Percentiles rank a stretch among this genome's conserved stretches.
phyloP scores from a whole-genome alignment of 2,888 invertebrate genomes.

The Ctenicera cuprea region DNA sequence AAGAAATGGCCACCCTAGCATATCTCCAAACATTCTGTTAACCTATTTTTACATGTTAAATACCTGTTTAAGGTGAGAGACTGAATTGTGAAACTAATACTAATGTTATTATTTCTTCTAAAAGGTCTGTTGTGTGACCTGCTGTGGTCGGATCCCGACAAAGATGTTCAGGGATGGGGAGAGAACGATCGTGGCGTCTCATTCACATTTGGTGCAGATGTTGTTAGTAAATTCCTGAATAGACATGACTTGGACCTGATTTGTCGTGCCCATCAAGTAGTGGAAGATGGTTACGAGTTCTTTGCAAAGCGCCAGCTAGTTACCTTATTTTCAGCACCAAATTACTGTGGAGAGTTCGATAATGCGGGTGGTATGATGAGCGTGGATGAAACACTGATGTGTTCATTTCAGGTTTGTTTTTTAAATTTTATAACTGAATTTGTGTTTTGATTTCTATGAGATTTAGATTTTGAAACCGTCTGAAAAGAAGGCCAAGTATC shows the following conservation, averaged over 20 bases:
- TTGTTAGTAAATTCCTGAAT: slow-evolving; percentile 96
- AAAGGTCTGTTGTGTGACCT: slow-evolving; percentile 94
- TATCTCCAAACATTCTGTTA: too few relatives aligned
- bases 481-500: slow-evolving; percentile 99
- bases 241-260: slow-evolving; percentile 98
- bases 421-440: neutral
- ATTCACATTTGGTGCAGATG: slow-evolving; percentile 98
- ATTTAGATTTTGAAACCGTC: slow-evolving; percentile 97
- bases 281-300: slow-evolving; percentile 99
- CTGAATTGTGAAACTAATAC: too few relatives aligned
- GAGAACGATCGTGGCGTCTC: slow-evolving; percentile 99
- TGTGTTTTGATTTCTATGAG: slow-evolving; percentile 17
- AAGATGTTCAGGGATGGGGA: slow-evolving; percentile 95
- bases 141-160: slow-evolving; percentile 98
- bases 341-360: slow-evolving; percentile 98
- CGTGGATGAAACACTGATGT: slow-evolving; percentile 99
- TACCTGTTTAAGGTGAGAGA: too few relatives aligned
- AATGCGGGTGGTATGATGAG: slow-evolving; percentile 99
- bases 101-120: too few relatives aligned
- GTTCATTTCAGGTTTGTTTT: slow-evolving; percentile 93
- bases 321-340: slow-evolving; percentile 98
- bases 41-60: too few relatives aligned
- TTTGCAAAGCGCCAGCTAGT: slow-evolving; percentile 99
- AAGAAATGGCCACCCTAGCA: too few relatives aligned
- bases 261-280: slow-evolving; percentile 98